Base-by-base conservation (phyloP, 1,140 invertebrate species). In the Mycetomoellerius zeteki region DNA sequence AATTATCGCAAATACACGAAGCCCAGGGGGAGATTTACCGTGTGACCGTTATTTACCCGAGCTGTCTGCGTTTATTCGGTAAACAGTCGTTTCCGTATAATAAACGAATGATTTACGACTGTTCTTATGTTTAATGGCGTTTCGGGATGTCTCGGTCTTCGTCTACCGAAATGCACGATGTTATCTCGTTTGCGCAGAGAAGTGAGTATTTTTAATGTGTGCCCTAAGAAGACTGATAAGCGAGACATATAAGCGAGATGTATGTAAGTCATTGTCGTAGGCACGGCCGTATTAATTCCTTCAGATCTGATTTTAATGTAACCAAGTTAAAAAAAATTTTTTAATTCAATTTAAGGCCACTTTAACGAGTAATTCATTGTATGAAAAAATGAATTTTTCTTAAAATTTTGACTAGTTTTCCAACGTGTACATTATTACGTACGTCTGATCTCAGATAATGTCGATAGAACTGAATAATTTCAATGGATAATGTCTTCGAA, bases 1-100 rank as follows among this genome's bases (percentile, higher is more conserved):
- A 84, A 84, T 84, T 84, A 84, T 73, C 37, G 54, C 80, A 24
- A 50, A 81, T 71, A 81, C 47, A 37, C 33, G 80, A 60, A 60
- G 24, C 27, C 24, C 33, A n/a, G 67, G 33, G 33, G 24, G n/a
- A 84, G 69, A 84, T 84, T 62, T 73, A 84, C 37, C 37, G 52
- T n/a, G 37, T 14, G 24, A 24, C 37, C 2, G 67, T 84, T 84
- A 75, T 84, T 84, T 84, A 62, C 19, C 27, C 54, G 69, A 8
- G 12, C 19, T 12, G 33, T 72, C 65, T 54, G 24, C 69, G 69
- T 84, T 84, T 84, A 84, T 84, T 75, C 80, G 80, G 69, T 19
- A 75, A 84, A 75, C 69, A 62, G 24, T 14, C 80, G 52, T 37
- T 82, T 82, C 37, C 54, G 37, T 75, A n/a, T n/a, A 84, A 84